Evolutionary conservation across 2,797 vertebrate species (phyloP), one percentile per base, ranked within the genome.

Genomic region (Buphagus erythrorhynchus): DNA sequence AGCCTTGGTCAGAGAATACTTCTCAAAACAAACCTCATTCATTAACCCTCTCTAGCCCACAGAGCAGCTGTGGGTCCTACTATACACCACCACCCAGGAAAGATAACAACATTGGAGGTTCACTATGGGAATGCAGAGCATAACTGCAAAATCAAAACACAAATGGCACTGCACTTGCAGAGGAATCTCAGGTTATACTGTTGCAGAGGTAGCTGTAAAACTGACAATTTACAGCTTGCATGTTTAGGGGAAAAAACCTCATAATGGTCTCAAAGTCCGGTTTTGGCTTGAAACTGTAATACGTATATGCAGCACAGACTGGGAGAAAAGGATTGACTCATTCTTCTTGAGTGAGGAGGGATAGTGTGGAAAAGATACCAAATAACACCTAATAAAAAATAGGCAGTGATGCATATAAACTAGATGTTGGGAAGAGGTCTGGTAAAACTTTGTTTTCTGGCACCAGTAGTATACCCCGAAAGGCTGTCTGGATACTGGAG

Each of bases 361-460:
- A 78, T 35, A 65, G 79, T 55, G 86, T 93, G 94, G 95, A 96
- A 97, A 96, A 96, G 91, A 88, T 68, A 96, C 83, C 88, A 79
- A 95, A 95, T 94, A 96, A 13, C 91, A 96, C 91, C 83, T 95
- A 93, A 93, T 95, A 94, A 95, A 95, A 93, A 95, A 75, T 62
- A 93, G 61, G 92, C 95, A 92, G 87, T 67, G 72, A 57, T 95
- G 91, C 87, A 59, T 91, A 90, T 82, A 88, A 95, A 79, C 61
- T 90, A 80, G 65, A 92, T 61, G 63, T 51, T 92, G 83, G 90
- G 93, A 96, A 71, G 42, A 90, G 35, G 65, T 87, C 88, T 90
- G 90, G 62, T 81, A 81, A 86, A 92, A 80, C 66, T 93, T 92
- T 38, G 43, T 78, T 94, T 93, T 90, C 84, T 95, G 93, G 93